Evolutionary conservation across 2,797 vertebrate genomes (phyloP).

Genomic region (Malurus splendens): DNA sequence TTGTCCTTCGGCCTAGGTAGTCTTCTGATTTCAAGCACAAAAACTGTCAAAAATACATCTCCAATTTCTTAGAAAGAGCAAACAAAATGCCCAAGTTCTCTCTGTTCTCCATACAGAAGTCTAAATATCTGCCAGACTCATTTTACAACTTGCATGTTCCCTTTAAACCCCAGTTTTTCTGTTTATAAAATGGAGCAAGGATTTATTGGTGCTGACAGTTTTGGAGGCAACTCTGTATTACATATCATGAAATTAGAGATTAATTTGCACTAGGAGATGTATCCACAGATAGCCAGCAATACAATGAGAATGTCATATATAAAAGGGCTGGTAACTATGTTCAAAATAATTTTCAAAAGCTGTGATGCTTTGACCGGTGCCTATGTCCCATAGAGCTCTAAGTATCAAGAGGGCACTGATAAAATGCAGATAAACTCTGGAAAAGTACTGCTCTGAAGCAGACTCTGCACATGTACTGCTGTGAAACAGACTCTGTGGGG

Average conservation of each 20-base stretch:
- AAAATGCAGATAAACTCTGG: neutral
- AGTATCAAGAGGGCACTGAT: neutral
- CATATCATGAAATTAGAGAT: neutral
- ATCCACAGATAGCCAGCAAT: neutral
- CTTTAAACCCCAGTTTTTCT: neutral
- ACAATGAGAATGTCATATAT: neutral
- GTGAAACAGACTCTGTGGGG: neutral
- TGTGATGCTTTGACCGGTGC: neutral
- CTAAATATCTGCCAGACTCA: neutral
- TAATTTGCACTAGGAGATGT: neutral
- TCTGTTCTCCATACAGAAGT: neutral
- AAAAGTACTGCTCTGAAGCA: neutral
- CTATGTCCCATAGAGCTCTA: neutral
- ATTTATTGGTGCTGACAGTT: neutral
- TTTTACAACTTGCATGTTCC: neutral
- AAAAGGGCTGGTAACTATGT: neutral
- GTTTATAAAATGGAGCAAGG: neutral
- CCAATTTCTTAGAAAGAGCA: neutral
- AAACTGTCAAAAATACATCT: neutral
- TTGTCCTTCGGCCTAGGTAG: neutral
- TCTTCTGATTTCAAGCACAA: neutral
- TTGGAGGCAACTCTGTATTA: neutral
- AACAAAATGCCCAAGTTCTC: neutral
- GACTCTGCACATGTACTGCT: neutral
- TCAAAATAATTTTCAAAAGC: neutral